phyloP scores from a whole-genome alignment of 2,888 invertebrate species.

The Lasioglossum pauxillum region DNA sequence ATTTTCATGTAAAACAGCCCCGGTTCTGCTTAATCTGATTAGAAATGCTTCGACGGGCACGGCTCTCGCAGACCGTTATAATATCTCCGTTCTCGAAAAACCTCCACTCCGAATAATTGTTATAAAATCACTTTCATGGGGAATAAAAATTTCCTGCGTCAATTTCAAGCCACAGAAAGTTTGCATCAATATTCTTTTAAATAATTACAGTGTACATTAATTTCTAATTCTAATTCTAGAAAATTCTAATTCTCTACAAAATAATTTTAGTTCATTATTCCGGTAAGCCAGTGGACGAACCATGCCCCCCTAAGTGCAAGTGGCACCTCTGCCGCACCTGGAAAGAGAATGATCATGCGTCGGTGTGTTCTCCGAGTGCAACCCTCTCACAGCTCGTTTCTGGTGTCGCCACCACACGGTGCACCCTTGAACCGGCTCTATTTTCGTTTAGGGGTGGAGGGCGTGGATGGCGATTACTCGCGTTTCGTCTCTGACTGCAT shows the following conservation, averaged over 20 bases:
- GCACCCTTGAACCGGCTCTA: slow-evolving; percentile 19
- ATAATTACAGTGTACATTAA: too few relatives aligned
- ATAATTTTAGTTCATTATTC: not conserved
- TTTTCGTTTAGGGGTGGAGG: slow-evolving; percentile 36
- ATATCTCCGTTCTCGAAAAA: not conserved
- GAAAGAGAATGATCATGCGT: not conserved
- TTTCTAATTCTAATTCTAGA: too few relatives aligned
- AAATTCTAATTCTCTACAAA: not conserved
- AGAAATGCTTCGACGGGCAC: not conserved
- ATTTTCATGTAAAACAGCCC: not conserved
- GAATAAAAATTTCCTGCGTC: too few relatives aligned
- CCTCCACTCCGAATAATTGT: not conserved
- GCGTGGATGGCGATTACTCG: slow-evolving; percentile 48
- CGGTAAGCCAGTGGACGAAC: not conserved
- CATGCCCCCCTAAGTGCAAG: not conserved
- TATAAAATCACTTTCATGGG: not conserved
- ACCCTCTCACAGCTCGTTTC: slow-evolving; percentile 7
- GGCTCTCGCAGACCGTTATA: not conserved
- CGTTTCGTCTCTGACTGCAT: slow-evolving; percentile 28
- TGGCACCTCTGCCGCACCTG: not conserved
- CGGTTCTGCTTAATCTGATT: not conserved
- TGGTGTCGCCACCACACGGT: slow-evolving; percentile 40
- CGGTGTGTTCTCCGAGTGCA: slow-evolving; percentile 1
- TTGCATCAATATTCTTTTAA: too few relatives aligned
- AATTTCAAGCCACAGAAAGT: too few relatives aligned